Conservation (phyloP, 1,140 invertebrate genomes). For the Augochlora pura region DNA sequence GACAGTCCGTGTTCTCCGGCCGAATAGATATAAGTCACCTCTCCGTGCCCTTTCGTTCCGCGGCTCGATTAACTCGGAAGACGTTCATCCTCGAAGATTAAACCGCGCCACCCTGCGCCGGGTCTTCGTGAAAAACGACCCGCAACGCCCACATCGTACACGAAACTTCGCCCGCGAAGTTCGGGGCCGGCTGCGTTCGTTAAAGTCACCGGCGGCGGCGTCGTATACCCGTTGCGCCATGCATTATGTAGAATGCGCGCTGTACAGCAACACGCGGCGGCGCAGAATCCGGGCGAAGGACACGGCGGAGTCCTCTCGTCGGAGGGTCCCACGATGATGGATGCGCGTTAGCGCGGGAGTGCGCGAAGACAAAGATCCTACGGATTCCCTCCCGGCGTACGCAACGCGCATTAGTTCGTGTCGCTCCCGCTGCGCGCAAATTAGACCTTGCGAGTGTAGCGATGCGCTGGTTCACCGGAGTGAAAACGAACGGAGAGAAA, state of each 20-base stretch:
- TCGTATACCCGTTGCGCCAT: neutral
- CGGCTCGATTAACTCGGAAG: neutral
- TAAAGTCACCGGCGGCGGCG: neutral
- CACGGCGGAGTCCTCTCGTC: conserved; percentile 25
- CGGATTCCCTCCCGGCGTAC: conserved; percentile 71
- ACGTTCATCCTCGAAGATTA: neutral
- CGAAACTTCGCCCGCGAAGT: neutral
- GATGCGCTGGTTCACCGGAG: conserved; percentile 53
- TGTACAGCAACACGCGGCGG: too few relatives aligned
- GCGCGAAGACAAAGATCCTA: conserved; percentile 73
- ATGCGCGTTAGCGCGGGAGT: conserved; percentile 77
- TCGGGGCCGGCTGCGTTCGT: neutral
- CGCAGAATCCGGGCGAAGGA: conserved; percentile 12
- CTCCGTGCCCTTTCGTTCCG: neutral
- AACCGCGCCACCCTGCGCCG: neutral
- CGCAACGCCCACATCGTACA: neutral
- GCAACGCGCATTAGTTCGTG: conserved; percentile 76
- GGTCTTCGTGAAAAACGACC: neutral
- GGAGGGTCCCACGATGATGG: conserved; percentile 69
- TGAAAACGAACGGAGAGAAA: conserved; percentile 49
- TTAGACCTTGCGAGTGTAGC: conserved; percentile 70
- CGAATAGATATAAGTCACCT: neutral
- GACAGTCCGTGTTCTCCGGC: too few relatives aligned
- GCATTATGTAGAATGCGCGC: neutral
- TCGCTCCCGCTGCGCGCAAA: conserved; percentile 78